Evolutionary conservation across 1,140 invertebrate species (phyloP), one percentile per base, ranked within the genome.

Genomic region (Ditylenchus dipsaci): DNA sequence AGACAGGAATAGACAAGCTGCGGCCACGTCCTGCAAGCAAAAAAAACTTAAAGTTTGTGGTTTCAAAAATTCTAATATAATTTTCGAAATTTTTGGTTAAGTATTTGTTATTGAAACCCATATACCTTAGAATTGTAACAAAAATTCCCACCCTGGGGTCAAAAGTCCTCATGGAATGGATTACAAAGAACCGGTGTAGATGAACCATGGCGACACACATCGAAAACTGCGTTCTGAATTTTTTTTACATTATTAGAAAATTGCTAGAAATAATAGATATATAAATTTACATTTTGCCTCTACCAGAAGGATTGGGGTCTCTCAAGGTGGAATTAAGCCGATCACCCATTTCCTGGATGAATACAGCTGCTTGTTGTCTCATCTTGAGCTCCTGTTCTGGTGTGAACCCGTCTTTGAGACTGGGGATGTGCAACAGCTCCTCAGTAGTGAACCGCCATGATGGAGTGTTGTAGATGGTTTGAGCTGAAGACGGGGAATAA

Each of bases 1-100:
- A 15, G 73, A 27, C 61, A 75, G 17, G 47, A 75, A 77, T 1
- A 75, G 63, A 23, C 60, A 69, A 13, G 73, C 73, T 19, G 73
- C 73, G 21, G 69, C 74, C 3, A 75, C 68, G 33, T 75, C 73
- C 73, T 75, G 21, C 26, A 74, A 30, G 9, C 11, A 13, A 27
- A 1, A 21, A 13, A 68, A n/a, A 67, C 21, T n/a, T 64, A 15
- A 11, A 7, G n/a, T n/a, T n/a, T 65, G n/a, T 43, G 26, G 9
- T 13, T n/a, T 67, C 30, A 38, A 63, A 11, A 9, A 5, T 66
- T 60, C 15, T 17, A 23, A 29, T 1, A 26, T 13, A 61, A 26
- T 71, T 15, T 67, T 15, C 64, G n/a, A 68, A 43, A 45, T 5
- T 38, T 19, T 9, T 8, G 57, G 29, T 15, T 60, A 65, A 53